Evolutionary conservation across 2,113 vertebrate species (phyloP), one percentile per base, ranked within the genome.

Genomic region (Microcebus lehilahytsara): DNA sequence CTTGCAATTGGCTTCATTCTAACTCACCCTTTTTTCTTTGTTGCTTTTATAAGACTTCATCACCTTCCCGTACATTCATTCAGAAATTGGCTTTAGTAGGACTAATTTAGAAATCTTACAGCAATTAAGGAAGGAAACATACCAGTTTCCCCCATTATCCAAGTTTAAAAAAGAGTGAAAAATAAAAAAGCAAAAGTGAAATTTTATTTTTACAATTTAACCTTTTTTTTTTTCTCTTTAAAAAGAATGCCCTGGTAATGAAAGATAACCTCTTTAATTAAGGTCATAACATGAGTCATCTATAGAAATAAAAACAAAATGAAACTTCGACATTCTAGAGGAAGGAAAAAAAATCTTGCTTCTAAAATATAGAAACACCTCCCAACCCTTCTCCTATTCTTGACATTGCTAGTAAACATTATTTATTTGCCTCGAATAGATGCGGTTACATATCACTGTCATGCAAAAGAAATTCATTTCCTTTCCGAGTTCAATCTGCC

Each of bases 381-480:
- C 92, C 93, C 97, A 97, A 96, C 42, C 90, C 98, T 83, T 91
- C 94, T 94, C 83, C 95, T 96, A 34, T 98, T 97, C 96, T 98
- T 98, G 89, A 96, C 95, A 97, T 97, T 84, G 92, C 97, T 87
- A 91, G 88, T 98, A 98, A 98, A 98, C 97, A 98, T 97, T 98
- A 98, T 98, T 97, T 98, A 98, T 98, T 98, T 97, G 91, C 96
- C 95, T 97, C 53, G 67, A 88, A 74, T 93, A 96, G 40, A 97
- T 95, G 92, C 42, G 13, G 95, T 98, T 98, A 95, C 87, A 98
- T 98, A 97, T 98, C 97, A 98, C 97, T 98, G 97, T 98, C 98
- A 98, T 97, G 97, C 96, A 93, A 98, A 98, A 71, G 96, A 98
- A 98, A 99, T 97, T 98, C 93, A 96, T 98, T 98, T 97, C 98